A percentile compares a stretch with the other conserved stretches of the same genome.
phyloP scores from a whole-genome alignment of 37 sponge, comb jelly and placozoan species.

The Tethya wilhelma region DNA sequence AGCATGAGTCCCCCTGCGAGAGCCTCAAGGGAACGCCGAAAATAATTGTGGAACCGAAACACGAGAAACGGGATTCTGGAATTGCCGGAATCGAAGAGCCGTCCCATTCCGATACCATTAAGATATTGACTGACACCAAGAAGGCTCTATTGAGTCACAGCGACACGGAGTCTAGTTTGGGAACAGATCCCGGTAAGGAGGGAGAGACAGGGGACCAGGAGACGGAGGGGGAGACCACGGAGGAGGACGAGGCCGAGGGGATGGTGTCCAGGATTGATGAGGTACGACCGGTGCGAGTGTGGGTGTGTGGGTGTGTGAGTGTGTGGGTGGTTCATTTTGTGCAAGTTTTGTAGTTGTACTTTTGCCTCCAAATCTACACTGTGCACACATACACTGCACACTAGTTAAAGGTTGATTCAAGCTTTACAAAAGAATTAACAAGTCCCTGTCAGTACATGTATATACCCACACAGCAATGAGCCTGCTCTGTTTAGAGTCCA shows the following conservation, averaged over 20 bases:
- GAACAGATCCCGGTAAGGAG: background rate
- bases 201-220: background rate
- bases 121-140: conserved; percentile 14
- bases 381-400: too few species aligned
- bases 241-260: conserved; percentile 41
- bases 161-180: background rate
- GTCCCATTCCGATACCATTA: background rate
- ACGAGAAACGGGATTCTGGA: conserved; percentile 44
- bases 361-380: too few species aligned
- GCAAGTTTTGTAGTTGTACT: too few species aligned
- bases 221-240: background rate
- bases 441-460: too few species aligned
- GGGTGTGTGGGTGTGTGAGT: too few species aligned
- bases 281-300: conserved; percentile 39
- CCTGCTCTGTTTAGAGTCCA: background rate
- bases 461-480: too few species aligned
- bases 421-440: too few species aligned
- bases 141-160: background rate
- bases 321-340: background rate
- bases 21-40: background rate
- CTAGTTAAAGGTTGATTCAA: too few species aligned
- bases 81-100: conserved; percentile 38
- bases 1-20: background rate
- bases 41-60: background rate
- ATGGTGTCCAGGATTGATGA: conserved; percentile 40